Evolutionary conservation across 2,888 invertebrate species (phyloP).

Genomic region (Torymus texanus): DNA sequence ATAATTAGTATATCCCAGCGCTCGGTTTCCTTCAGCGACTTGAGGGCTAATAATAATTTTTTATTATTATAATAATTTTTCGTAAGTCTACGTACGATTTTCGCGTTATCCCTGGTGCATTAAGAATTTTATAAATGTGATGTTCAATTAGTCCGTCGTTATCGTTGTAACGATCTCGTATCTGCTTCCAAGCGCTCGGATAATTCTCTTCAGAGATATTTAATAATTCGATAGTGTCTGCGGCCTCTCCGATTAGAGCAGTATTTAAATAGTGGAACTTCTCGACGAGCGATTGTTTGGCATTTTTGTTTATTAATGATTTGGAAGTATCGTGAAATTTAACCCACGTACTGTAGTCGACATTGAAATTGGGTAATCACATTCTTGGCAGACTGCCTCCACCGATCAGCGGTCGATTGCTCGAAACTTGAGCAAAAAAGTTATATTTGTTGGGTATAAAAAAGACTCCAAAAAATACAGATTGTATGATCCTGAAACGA

Average conservation of each 20-base stretch:
- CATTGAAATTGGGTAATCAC: no score
- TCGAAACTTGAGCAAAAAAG: not conserved
- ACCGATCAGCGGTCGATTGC: no score
- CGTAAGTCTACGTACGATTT: not conserved
- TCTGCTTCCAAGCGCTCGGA: not conserved
- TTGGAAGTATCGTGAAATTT: not conserved
- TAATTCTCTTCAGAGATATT: not conserved
- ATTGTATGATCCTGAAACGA: not conserved
- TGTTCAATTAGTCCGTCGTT: not conserved
- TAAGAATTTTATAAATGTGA: not conserved
- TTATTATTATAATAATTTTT: no score
- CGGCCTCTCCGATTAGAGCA: not conserved
- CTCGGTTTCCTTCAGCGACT: no score
- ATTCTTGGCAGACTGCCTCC: no score
- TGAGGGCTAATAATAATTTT: no score
- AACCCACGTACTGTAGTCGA: no score
- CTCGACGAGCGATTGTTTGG: not conserved
- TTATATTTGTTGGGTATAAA: no score
- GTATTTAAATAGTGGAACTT: not conserved
- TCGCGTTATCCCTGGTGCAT: not conserved
- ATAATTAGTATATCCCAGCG: no score
- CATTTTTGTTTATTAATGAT: not conserved
- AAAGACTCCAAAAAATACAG: no score
- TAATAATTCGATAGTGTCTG: not conserved
- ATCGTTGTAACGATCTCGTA: not conserved